Conservation (phyloP, 1,140 invertebrate species). For the Penaeus chinensis region DNA sequence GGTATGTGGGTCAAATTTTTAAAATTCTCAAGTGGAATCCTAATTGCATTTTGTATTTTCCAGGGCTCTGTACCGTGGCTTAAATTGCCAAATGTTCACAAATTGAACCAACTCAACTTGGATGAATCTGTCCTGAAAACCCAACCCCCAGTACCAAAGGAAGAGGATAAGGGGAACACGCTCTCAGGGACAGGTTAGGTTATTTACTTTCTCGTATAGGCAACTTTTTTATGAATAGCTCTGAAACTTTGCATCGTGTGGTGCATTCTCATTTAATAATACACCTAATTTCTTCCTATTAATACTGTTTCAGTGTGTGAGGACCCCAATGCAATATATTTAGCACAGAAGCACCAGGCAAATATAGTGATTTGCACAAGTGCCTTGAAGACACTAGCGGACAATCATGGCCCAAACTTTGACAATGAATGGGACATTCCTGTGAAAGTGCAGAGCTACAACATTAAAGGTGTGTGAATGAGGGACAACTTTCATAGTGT, state of each 20-base stretch:
- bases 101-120: neutral
- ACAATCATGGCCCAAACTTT: conserved; percentile 58
- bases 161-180: neutral
- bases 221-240: too few relatives aligned
- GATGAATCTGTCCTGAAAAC: neutral
- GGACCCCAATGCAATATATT: conserved; percentile 40
- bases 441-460: conserved; percentile 42
- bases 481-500: neutral
- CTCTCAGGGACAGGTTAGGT: neutral
- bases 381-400: conserved; percentile 41
- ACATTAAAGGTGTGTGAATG: conserved; percentile 39
- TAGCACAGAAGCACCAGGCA: conserved; percentile 42
- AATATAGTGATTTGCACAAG: conserved; percentile 40
- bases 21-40: too few relatives aligned
- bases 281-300: neutral
- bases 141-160: neutral
- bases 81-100: neutral
- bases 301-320: conserved; percentile 42
- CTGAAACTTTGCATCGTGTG: neutral
- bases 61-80: conserved; percentile 2
- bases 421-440: conserved; percentile 63
- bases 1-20: too few relatives aligned
- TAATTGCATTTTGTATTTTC: too few relatives aligned
- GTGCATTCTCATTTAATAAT: neutral
- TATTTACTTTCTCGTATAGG: neutral